These are phyloP conservation scores for Lasioglossum lativentre DNA, from an alignment of 2,888 invertebrate genomes.

Conservation along the genomic window DNA sequence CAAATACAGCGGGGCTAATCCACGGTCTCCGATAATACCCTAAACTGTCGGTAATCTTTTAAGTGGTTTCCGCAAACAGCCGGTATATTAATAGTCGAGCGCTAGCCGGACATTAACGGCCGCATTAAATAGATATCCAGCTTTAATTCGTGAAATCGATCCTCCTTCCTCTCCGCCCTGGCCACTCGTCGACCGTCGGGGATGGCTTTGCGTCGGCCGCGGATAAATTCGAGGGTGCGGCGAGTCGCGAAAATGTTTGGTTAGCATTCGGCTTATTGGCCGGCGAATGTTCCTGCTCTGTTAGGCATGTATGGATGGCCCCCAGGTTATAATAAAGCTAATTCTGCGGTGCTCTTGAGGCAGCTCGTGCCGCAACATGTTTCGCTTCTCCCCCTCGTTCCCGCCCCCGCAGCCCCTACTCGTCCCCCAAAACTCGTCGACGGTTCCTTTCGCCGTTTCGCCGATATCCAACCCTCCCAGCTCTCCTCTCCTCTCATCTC, in stretches of 20 bases:
- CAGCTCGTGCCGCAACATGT: conserved; percentile 83
- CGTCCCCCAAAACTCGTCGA: not conserved
- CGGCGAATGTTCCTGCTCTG: conserved; percentile 78
- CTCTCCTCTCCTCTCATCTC: conserved; percentile 30
- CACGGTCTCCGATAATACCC: conserved; percentile 33
- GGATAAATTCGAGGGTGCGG: conserved; percentile 76
- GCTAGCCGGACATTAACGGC: conserved; percentile 33
- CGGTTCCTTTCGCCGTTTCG: conserved; percentile 62
- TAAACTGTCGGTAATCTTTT: conserved; percentile 58
- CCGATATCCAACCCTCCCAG: conserved; percentile 61
- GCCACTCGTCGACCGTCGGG: not conserved
- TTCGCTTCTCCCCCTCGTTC: conserved; percentile 78
- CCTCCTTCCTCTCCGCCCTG: conserved; percentile 32
- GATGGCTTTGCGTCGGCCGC: conserved; percentile 45
- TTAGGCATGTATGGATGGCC: conserved; percentile 82
- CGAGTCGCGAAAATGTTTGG: conserved; percentile 82
- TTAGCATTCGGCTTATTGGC: conserved; percentile 80
- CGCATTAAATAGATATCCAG: conserved; percentile 60
- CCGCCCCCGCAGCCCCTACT: conserved; percentile 34
- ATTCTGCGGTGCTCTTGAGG: conserved; percentile 83
- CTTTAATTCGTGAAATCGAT: conserved; percentile 67
- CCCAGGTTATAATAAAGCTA: conserved; percentile 84
- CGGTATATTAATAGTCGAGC: conserved; percentile 49
- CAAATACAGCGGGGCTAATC: conserved; percentile 27
- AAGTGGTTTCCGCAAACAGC: conserved; percentile 44